A percentile compares a stretch with the other conserved stretches of the same genome.
Conservation (phyloP, 2,797 vertebrate species). For the Rhinogobio ventralis region DNA sequence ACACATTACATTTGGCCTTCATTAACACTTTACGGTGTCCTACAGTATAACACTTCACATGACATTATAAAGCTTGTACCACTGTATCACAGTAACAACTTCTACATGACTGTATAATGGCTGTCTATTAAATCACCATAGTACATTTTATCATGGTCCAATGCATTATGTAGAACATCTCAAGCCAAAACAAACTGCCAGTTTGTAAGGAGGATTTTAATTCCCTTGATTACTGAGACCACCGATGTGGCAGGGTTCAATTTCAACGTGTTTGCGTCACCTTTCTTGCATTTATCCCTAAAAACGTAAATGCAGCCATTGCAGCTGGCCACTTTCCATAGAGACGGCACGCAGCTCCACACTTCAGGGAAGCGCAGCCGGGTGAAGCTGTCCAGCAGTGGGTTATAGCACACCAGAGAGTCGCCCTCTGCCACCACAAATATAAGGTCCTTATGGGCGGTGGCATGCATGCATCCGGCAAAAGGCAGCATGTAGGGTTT, state of each 20-base stretch:
- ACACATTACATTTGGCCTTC: conserved; percentile 25
- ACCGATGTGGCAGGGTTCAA: conserved; percentile 97
- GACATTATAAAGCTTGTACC: conserved; percentile 37
- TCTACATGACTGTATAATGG: conserved; percentile 20
- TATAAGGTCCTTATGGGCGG: conserved; percentile 96
- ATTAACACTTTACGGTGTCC: conserved; percentile 11
- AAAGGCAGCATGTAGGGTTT: conserved; percentile 96
- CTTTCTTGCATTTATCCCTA: conserved; percentile 97
- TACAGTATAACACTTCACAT: conserved; percentile 14
- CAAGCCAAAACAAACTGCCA: conserved; percentile 97
- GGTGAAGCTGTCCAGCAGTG: conserved; percentile 96
- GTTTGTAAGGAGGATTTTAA: conserved; percentile 96
- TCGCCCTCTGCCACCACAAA: conserved; percentile 96
- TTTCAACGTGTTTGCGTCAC: conserved; percentile 94
- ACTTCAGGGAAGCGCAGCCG: conserved; percentile 93
- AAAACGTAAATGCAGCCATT: conserved; percentile 98
- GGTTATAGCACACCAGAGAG: conserved; percentile 96
- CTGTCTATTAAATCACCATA: conserved; percentile 15
- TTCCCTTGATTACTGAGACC: conserved; percentile 90
- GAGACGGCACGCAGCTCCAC: conserved; percentile 94
- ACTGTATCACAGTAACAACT: conserved; percentile 37
- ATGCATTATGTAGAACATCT: conserved; percentile 55
- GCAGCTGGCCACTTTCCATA: conserved; percentile 99
- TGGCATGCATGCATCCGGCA: conserved; percentile 94
- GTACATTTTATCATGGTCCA: conserved; percentile 12